These are phyloP conservation scores for Neotoxoptera formosana DNA, from an alignment of 1,140 invertebrate genomes.

Conservation along the genomic window DNA sequence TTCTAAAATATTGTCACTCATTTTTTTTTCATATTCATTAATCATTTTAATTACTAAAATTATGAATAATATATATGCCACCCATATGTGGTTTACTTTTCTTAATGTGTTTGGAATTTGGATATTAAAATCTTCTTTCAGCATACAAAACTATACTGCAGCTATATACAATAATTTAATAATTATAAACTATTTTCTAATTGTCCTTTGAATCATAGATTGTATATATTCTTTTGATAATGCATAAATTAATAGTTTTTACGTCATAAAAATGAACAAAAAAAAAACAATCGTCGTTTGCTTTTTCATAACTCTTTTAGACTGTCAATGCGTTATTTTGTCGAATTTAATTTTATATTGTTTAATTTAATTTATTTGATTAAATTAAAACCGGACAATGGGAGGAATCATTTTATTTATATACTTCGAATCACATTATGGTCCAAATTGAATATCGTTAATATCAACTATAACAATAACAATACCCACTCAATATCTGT, in stretches of 20 bases:
- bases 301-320: background rate
- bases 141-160: no score
- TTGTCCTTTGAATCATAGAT: background rate
- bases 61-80: no score
- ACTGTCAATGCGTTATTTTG: background rate
- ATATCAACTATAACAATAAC: conserved; percentile 2
- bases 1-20: no score
- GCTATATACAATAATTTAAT: background rate
- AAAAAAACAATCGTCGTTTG: background rate
- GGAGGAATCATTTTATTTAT: background rate
- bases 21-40: no score
- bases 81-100: no score
- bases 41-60: no score
- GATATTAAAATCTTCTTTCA: no score
- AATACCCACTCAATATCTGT: background rate
- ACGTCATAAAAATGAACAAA: background rate
- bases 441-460: conserved; percentile 14
- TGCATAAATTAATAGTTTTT: background rate
- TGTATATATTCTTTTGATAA: background rate
- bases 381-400: background rate
- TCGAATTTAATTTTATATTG: background rate
- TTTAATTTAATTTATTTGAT: background rate
- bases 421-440: background rate
- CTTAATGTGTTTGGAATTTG: no score
- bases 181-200: background rate